These are phyloP conservation scores for Gopherus flavomarginatus DNA, from an alignment of 2,113 vertebrate species.

Conservation along the genomic window DNA sequence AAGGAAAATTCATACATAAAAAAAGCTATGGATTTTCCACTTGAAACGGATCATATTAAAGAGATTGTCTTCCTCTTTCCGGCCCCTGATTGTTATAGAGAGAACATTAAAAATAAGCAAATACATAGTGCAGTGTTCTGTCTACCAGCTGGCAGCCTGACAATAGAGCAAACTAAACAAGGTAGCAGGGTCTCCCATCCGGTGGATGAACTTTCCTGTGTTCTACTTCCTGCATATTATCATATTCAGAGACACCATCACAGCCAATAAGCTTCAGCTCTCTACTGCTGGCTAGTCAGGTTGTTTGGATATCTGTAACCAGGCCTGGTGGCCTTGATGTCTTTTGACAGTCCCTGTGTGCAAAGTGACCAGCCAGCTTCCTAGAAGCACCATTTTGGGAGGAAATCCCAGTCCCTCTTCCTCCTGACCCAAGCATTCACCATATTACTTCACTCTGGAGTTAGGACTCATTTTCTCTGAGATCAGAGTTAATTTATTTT, in stretches of 20 bases:
- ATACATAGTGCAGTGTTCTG: neutral
- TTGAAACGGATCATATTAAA: neutral
- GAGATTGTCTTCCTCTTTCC: neutral
- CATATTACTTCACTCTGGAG: neutral
- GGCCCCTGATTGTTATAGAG: neutral
- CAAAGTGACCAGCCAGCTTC: neutral
- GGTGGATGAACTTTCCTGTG: neutral
- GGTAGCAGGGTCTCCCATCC: conserved; percentile 1
- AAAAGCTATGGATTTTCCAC: conserved; percentile 3
- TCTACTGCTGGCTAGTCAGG: neutral
- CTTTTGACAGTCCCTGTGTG: neutral
- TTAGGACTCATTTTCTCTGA: neutral
- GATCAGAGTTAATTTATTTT: neutral
- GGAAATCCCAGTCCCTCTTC: neutral
- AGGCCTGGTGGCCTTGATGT: neutral
- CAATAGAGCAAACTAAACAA: conserved; percentile 27
- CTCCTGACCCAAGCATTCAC: neutral
- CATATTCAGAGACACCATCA: neutral
- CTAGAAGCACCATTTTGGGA: neutral
- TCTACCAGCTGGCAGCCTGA: neutral
- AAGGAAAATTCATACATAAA: neutral
- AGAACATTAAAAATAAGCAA: neutral
- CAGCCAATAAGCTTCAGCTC: neutral
- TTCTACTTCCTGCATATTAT: neutral
- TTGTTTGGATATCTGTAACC: neutral